A percentile compares a stretch with the other conserved stretches of the same genome.
phyloP scores from a whole-genome alignment of 2,113 vertebrate genomes.

The Passer montanus region DNA sequence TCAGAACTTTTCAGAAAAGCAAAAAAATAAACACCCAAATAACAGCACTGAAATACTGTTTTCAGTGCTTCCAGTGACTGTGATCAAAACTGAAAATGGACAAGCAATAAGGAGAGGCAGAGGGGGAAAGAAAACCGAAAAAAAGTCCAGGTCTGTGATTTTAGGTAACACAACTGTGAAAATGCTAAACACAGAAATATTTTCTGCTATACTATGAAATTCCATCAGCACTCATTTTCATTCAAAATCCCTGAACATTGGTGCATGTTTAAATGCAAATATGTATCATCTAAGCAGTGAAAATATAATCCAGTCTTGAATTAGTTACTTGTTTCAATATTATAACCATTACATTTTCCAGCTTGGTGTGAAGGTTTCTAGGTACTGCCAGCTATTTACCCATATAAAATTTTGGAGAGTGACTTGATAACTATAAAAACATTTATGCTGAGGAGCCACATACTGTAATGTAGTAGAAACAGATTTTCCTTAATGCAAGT shows the following conservation, averaged over 20 bases:
- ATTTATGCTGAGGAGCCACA: background rate
- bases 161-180: background rate
- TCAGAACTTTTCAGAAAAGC: background rate
- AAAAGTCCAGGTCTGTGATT: fast-evolving
- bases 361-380: background rate
- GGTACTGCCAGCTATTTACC: background rate
- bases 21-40: background rate
- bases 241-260: background rate
- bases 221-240: background rate
- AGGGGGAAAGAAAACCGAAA: too few species aligned
- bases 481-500: background rate
- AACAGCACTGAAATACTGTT: background rate
- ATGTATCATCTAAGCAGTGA: background rate
- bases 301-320: background rate
- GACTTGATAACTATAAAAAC: background rate
- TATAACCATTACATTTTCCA: background rate
- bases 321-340: background rate
- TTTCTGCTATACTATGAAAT: background rate
- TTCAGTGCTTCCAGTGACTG: background rate
- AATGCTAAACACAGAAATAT: background rate
- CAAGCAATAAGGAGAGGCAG: background rate
- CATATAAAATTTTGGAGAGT: background rate
- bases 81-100: background rate
- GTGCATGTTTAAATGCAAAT: background rate
- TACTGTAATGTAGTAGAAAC: background rate